phyloP scores from a whole-genome alignment of 2,888 invertebrate species.

The Leptogaster cylindrica region DNA sequence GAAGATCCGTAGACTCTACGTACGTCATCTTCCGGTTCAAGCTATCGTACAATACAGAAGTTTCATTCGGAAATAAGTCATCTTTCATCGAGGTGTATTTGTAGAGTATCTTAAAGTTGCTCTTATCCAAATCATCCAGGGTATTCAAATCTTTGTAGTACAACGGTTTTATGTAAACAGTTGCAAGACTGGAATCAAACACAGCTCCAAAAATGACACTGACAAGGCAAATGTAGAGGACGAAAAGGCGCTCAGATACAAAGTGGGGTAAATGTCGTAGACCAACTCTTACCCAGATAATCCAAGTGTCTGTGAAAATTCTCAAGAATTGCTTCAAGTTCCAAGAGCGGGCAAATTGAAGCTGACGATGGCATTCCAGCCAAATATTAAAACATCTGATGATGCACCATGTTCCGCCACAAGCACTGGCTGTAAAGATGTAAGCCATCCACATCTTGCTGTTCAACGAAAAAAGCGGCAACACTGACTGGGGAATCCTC shows the following conservation, averaged over 20 bases:
- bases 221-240: constrained; percentile 58
- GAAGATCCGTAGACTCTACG: constrained; percentile 50
- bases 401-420: constrained; percentile 54
- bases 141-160: constrained; percentile 61
- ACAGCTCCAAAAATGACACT: constrained; percentile 60
- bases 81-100: constrained; percentile 60
- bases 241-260: constrained; percentile 58
- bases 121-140: constrained; percentile 56
- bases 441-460: constrained; percentile 58
- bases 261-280: constrained; percentile 57
- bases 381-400: constrained; percentile 46
- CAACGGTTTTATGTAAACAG: constrained; percentile 58
- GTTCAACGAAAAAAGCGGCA: constrained; percentile 58
- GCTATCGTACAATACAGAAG: constrained; percentile 54
- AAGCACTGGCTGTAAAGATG: constrained; percentile 52
- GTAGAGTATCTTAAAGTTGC: constrained; percentile 56
- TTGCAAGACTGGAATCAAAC: constrained; percentile 61
- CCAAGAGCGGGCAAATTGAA: neutral
- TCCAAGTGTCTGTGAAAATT: constrained; percentile 57
- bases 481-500: constrained; percentile 58
- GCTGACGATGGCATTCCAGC: neutral
- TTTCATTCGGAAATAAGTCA: constrained; percentile 57
- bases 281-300: constrained; percentile 58
- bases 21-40: constrained; percentile 55
- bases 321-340: constrained; percentile 46